Conservation (phyloP, 2,113 vertebrate genomes). For the Leptosomus discolor region DNA sequence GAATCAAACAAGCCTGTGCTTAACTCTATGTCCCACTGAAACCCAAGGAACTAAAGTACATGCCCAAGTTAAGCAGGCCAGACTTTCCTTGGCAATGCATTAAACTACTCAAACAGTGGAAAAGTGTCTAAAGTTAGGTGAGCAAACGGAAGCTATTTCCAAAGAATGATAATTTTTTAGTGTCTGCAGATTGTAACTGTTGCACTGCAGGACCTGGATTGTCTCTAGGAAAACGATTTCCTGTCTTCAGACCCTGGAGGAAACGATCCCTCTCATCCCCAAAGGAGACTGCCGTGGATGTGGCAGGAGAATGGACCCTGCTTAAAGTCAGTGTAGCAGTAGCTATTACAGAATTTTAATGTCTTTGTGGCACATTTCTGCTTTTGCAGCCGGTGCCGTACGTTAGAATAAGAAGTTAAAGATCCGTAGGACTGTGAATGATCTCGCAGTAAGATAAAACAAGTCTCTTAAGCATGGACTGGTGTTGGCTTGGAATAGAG, state of each 20-base stretch:
- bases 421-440: not conserved
- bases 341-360: fast-evolving
- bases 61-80: not conserved
- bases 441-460: not conserved
- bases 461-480: not conserved
- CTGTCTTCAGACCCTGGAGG: not conserved
- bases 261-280: not conserved
- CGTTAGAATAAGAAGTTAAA: not conserved
- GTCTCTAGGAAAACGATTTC: not conserved
- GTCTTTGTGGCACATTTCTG: not conserved
- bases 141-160: not conserved
- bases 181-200: not conserved
- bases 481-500: not conserved
- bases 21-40: not conserved
- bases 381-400: not conserved
- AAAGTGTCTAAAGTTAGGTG: not conserved
- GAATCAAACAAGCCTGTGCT: not conserved
- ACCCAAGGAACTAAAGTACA: not conserved
- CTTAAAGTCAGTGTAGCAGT: not conserved
- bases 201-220: not conserved
- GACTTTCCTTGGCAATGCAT: not conserved
- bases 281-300: not conserved
- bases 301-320: not conserved
- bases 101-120: not conserved
- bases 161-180: no score